Evolutionary conservation across 1,140 invertebrate genomes (phyloP), one percentile per base, ranked within the genome.

Genomic region (Cherax quadricarinatus): DNA sequence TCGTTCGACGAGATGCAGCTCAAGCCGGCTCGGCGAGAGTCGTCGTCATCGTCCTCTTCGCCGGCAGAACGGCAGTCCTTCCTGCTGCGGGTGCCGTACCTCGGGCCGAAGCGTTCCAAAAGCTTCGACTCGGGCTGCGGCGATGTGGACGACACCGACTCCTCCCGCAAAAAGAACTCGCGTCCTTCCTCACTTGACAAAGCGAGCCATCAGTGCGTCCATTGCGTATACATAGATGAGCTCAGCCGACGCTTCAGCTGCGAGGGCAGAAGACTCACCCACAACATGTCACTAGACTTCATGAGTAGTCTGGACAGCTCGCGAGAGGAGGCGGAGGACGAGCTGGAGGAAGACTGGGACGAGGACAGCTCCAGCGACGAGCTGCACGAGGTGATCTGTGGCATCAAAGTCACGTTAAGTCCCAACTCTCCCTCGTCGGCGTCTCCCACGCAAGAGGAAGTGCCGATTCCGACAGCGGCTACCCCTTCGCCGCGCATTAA

Each of bases 1-100:
- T 98, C 97, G 86, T 98, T 98, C 95, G 97, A 98, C 95, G 97
- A 98, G 95, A 98, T 98, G 94, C 97, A 98, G 94, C 94, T 98
- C 94, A 97, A 97, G 94, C 96, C 97, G 49, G 97, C 97, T 93
- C 96, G 97, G 18, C 90, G 88, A 49, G 92, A 90, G 88, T 92
- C 92, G 57, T 88, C 82, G 75, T 86, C 94, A 6, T 94, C 95
- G 6, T 95, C 95, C 0, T 95, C 95, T 51, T 95, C 95, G 51
- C 95, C 92, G 16, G 89, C 92, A 78, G 88, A 86, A 89, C 93
- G 80, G 3, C 93, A 83, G 89, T 92, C 93, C 16, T 94, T 90
- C 53, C 94, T 94, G 86, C 94, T 94, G 24, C 90, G 92, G 60
- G 94, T 94, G 86, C 94, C 94, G n/a, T 93, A 94, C 79, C 93